A percentile compares a stretch with the other conserved stretches of the same genome.
phyloP scores from a whole-genome alignment of 1,140 invertebrate genomes.

The Oscheius sp. region DNA sequence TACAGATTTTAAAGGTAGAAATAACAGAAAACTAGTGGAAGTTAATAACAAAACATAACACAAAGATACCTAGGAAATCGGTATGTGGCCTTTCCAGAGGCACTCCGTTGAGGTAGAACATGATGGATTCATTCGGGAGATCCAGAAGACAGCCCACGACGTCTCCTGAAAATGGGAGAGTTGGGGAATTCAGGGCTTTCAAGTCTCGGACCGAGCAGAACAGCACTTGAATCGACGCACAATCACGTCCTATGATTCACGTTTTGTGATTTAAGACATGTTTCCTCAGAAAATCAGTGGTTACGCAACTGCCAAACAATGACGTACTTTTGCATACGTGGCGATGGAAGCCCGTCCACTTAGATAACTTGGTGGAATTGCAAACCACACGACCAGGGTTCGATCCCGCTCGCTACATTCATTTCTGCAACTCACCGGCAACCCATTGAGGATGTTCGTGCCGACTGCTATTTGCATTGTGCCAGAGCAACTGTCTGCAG shows the following conservation, averaged over 20 bases:
- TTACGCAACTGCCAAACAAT: no score
- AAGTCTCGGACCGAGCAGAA: no score
- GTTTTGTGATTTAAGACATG: no score
- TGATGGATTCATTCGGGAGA: constrained; percentile 70
- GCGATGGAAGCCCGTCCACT: no score
- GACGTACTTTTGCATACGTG: no score
- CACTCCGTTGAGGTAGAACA: constrained; percentile 30
- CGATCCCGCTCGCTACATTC: no score
- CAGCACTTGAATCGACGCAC: no score
- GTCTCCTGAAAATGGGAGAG: constrained; percentile 72
- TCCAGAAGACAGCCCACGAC: constrained; percentile 80
- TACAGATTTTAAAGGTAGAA: not conserved
- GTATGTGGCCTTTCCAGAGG: constrained; percentile 21
- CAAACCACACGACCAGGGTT: no score
- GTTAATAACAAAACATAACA: not conserved
- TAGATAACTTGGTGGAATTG: no score
- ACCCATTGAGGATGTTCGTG: constrained; percentile 73
- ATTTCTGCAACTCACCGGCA: constrained; percentile 67
- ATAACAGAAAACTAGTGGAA: not conserved
- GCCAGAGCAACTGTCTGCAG: constrained; percentile 82
- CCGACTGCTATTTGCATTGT: constrained; percentile 75
- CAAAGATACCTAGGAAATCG: constrained; percentile 3
- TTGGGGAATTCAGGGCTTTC: no score
- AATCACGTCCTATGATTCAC: no score
- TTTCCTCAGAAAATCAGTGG: no score